Conservation (phyloP, 2,888 invertebrate species). For the Lacanobia oleracea region DNA sequence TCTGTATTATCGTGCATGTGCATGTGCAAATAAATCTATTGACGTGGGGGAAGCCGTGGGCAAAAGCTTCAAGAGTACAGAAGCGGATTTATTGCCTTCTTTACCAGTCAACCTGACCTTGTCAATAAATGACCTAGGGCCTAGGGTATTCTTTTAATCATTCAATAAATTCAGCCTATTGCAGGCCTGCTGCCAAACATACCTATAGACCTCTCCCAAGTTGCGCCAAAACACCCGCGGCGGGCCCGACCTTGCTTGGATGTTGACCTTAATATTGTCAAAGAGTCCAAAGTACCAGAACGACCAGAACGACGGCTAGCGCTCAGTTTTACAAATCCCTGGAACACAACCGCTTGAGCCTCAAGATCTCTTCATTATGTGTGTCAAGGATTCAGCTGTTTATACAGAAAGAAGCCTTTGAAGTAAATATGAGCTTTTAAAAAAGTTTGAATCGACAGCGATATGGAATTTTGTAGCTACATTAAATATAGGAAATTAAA, state of each 20-base stretch:
- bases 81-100: no score
- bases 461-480: neutral
- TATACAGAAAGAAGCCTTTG: constrained; percentile 1
- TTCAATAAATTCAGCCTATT: neutral
- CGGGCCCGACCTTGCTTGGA: constrained; percentile 29
- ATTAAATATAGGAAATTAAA: neutral
- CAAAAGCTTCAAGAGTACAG: no score
- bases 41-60: no score
- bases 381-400: constrained; percentile 40
- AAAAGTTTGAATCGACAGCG: neutral
- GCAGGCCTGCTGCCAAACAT: neutral
- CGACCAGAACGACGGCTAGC: constrained; percentile 20
- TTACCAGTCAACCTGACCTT: no score
- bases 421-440: constrained; percentile 1
- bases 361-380: constrained; percentile 34
- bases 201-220: neutral
- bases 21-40: no score
- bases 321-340: constrained; percentile 40
- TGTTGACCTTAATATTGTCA: constrained; percentile 52
- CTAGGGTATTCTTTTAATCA: no score
- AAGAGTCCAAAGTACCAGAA: constrained; percentile 26
- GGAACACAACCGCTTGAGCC: constrained; percentile 26
- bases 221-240: constrained; percentile 1
- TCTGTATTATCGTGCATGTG: no score
- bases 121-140: no score